Evolutionary conservation across 2,888 invertebrate species (phyloP).

Genomic region (Metallyticus violacea): DNA sequence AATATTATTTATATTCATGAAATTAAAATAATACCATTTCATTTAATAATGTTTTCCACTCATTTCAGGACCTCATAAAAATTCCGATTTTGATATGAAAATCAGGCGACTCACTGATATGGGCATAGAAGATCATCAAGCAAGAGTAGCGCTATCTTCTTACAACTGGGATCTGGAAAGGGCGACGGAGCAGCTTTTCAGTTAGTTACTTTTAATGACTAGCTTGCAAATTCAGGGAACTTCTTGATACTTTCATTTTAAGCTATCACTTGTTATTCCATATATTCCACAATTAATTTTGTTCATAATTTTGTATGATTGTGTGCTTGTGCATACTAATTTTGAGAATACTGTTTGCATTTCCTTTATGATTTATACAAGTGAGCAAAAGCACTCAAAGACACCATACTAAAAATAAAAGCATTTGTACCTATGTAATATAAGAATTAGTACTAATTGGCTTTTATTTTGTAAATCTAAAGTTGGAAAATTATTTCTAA

Average conservation of each 20-base stretch:
- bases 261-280: background rate
- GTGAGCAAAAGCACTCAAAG: background rate
- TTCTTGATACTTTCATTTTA: background rate
- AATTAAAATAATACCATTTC: too few relatives aligned
- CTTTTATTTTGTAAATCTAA: too few relatives aligned
- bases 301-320: background rate
- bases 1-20: too few relatives aligned
- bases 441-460: too few relatives aligned
- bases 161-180: conserved; percentile 90
- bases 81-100: conserved; percentile 80
- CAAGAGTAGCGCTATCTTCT: conserved; percentile 85
- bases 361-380: background rate
- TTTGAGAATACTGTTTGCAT: background rate
- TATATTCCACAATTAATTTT: background rate
- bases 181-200: conserved; percentile 86
- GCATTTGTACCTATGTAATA: too few relatives aligned
- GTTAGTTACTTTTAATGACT: conserved; percentile 54
- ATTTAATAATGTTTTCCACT: background rate
- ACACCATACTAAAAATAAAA: background rate
- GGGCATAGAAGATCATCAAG: conserved; percentile 89
- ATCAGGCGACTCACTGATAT: conserved; percentile 87
- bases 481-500: too few relatives aligned
- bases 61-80: conserved; percentile 64
- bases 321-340: background rate
- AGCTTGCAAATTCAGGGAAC: background rate